Percentiles rank a stretch among this genome's conserved stretches.
Conservation (phyloP, 2,797 vertebrate genomes). For the Petrocephalus schoutedeni region DNA sequence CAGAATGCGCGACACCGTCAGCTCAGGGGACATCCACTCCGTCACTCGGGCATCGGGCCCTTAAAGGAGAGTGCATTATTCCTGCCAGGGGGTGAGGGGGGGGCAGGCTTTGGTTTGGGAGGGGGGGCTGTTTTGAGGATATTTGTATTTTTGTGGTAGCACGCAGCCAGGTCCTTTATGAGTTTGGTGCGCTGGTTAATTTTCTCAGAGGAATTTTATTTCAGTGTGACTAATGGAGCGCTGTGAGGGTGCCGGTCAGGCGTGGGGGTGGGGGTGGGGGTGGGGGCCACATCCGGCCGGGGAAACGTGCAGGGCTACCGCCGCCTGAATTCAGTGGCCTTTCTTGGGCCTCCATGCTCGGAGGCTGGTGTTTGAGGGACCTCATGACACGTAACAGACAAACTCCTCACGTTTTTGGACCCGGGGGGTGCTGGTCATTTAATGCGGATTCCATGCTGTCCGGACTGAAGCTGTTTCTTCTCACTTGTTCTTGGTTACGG, state of each 20-base stretch:
- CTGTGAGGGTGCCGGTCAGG: neutral
- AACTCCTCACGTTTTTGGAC: neutral
- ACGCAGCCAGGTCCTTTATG: slow-evolving; percentile 62
- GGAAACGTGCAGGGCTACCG: neutral
- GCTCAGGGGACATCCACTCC: neutral
- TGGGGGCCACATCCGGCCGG: neutral
- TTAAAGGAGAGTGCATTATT: neutral
- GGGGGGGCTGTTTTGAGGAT: slow-evolving; percentile 61
- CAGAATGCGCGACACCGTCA: neutral
- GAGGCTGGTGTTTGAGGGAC: neutral
- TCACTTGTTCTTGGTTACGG: neutral
- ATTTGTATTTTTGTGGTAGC: slow-evolving; percentile 66
- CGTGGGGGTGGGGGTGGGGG: neutral
- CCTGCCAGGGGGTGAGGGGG: slow-evolving; percentile 49
- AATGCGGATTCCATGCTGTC: neutral
- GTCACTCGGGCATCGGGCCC: neutral
- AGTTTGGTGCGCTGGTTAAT: slow-evolving; percentile 54
- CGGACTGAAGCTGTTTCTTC: neutral
- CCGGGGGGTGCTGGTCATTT: neutral
- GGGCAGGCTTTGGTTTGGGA: slow-evolving; percentile 34
- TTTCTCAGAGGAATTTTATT: slow-evolving; percentile 49
- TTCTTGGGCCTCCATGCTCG: neutral
- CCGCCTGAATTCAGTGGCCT: neutral
- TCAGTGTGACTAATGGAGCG: slow-evolving; percentile 30
- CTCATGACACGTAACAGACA: neutral